phyloP scores from a whole-genome alignment of 2,888 invertebrate genomes.

The Sminthurides aquaticus region DNA sequence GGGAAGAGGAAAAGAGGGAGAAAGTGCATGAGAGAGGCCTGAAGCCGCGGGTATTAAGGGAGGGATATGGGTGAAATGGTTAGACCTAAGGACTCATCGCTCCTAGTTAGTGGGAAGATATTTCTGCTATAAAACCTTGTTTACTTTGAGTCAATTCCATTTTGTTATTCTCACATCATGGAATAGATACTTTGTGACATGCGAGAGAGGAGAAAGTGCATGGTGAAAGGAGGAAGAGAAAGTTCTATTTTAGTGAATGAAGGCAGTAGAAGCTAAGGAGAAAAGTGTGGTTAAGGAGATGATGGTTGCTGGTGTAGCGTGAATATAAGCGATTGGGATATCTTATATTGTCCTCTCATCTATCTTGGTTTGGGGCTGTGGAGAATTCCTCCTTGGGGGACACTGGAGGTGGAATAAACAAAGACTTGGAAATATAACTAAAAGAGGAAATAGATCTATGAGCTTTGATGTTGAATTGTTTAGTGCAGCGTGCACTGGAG shows the following conservation, averaged over 20 bases:
- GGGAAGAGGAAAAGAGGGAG: too few relatives aligned
- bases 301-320: neutral
- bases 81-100: neutral
- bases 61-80: too few relatives aligned
- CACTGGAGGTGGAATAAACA: neutral
- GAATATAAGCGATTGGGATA: neutral
- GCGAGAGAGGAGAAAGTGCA: neutral
- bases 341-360: neutral
- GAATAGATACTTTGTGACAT: too few relatives aligned
- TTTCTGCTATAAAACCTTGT: neutral
- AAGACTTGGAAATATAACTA: neutral
- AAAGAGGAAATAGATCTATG: neutral
- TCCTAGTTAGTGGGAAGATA: neutral
- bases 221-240: neutral
- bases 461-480: neutral
- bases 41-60: too few relatives aligned
- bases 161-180: neutral
- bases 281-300: neutral
- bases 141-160: neutral
- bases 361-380: neutral
- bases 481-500: neutral
- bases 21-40: too few relatives aligned
- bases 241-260: neutral
- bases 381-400: neutral
- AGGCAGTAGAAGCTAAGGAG: neutral